Percentiles rank a stretch among this genome's conserved stretches.
phyloP scores from a whole-genome alignment of 2,888 invertebrate species.

The Synergus gifuensis region DNA sequence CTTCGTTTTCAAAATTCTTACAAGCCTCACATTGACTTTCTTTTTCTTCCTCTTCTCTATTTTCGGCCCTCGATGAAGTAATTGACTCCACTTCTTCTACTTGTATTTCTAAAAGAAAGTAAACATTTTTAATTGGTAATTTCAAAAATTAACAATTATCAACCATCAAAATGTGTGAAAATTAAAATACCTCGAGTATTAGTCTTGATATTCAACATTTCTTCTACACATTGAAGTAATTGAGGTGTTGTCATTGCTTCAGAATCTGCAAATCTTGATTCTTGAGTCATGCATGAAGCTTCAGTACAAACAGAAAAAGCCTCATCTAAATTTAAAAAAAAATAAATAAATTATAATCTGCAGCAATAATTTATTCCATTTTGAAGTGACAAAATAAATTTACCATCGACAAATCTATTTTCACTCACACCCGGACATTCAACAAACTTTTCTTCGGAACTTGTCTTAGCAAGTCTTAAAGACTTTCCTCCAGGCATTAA shows the following conservation, averaged over 20 bases:
- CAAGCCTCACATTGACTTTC: slow-evolving; percentile 40
- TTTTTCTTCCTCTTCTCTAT: slow-evolving; percentile 9
- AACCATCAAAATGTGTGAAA: background rate
- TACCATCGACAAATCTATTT: background rate
- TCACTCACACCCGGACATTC: background rate
- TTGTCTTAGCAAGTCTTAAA: slow-evolving; percentile 42
- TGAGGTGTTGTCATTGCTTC: slow-evolving; percentile 14
- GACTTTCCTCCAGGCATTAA: slow-evolving; percentile 49
- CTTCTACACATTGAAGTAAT: background rate
- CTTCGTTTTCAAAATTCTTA: slow-evolving; percentile 19
- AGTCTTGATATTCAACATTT: background rate
- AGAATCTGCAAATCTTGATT: slow-evolving; percentile 14
- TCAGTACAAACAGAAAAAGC: slow-evolving; percentile 24
- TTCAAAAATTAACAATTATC: background rate
- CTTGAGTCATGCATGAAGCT: background rate
- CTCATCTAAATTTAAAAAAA: background rate
- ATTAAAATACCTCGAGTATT: slow-evolving; percentile 10
- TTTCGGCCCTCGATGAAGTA: background rate
- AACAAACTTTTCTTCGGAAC: slow-evolving; percentile 26
- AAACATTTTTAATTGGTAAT: background rate
- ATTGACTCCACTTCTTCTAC: background rate
- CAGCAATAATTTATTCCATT: background rate
- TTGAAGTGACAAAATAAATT: background rate
- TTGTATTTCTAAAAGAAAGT: background rate
- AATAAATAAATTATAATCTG: background rate